Percentiles rank a stretch among this genome's conserved stretches.
Conservation (phyloP, 2,797 vertebrate genomes). For the Momotus momota region DNA sequence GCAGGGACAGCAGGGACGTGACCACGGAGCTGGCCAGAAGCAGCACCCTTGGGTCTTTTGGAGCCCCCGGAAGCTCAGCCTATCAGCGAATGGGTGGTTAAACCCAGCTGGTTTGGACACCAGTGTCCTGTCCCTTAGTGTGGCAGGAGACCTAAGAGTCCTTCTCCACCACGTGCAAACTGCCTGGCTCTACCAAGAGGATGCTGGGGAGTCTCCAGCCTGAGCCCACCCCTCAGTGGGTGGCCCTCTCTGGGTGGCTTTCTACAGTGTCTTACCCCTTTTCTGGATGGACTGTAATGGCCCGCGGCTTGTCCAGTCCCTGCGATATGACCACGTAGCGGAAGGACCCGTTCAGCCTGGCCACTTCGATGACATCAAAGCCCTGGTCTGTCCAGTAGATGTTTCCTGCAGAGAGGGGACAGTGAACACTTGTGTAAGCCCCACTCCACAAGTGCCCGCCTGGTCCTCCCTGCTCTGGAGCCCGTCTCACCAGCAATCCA, state of each 20-base stretch:
- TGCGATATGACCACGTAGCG: slow-evolving; percentile 97
- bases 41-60: background rate
- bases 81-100: background rate
- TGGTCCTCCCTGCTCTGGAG: background rate
- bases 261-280: slow-evolving; percentile 83
- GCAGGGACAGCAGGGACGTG: background rate
- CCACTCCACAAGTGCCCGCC: fast-evolving
- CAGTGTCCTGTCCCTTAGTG: background rate
- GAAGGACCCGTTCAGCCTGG: slow-evolving; percentile 95
- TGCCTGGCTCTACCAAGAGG: fast-evolving
- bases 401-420: slow-evolving; percentile 82
- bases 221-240: fast-evolving
- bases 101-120: background rate
- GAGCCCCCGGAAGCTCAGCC: background rate
- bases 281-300: slow-evolving; percentile 94
- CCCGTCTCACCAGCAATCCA: slow-evolving; percentile 91
- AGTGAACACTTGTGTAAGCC: fast-evolving
- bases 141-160: fast-evolving
- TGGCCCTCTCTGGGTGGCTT: fast-evolving
- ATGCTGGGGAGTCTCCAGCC: fast-evolving
- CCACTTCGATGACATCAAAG: slow-evolving; percentile 97
- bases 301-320: slow-evolving; percentile 95
- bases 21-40: background rate
- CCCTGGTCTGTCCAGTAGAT: slow-evolving; percentile 99
- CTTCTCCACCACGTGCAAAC: fast-evolving